phyloP scores from a whole-genome alignment of 2,797 vertebrate species.

The Pipistrellus kuhlii region DNA sequence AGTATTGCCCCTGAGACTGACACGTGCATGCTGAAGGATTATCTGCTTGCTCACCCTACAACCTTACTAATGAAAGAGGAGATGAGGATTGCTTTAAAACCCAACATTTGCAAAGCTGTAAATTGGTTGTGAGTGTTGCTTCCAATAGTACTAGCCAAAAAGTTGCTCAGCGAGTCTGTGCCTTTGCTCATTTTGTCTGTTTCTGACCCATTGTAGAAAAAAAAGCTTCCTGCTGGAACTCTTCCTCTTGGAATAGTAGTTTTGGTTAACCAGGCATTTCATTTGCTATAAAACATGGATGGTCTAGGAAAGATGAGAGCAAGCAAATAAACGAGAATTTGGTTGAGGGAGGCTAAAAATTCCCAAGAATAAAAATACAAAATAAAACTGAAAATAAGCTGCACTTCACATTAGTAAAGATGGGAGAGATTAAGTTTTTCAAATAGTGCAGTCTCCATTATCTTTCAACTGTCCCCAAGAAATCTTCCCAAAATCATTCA shows the following conservation, averaged over 20 bases:
- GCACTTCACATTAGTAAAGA: not conserved
- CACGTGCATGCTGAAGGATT: not conserved
- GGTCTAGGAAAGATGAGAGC: constrained; percentile 6
- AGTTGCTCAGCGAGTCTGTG: not conserved
- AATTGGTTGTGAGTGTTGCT: constrained; percentile 59
- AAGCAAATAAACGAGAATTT: constrained; percentile 50
- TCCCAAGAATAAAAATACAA: constrained; percentile 65
- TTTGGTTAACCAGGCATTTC: constrained; percentile 51
- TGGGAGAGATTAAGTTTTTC: not conserved
- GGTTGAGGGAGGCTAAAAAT: not conserved
- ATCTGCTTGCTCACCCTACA: constrained; percentile 20
- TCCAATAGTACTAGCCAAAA: constrained; percentile 50
- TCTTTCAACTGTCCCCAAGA: not conserved
- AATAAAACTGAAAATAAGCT: constrained; percentile 60
- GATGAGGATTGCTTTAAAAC: constrained; percentile 41
- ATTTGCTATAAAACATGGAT: constrained; percentile 70
- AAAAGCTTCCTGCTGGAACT: constrained; percentile 72
- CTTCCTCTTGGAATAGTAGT: constrained; percentile 62
- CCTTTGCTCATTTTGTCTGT: constrained; percentile 74
- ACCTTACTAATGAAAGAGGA: constrained; percentile 24
- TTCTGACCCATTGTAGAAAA: constrained; percentile 51
- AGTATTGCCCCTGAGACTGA: not conserved
- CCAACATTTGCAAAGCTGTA: constrained; percentile 57
- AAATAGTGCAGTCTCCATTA: not conserved
- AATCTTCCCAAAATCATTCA: not conserved